Evolutionary conservation across 1,140 invertebrate genomes (phyloP), one percentile per base, ranked within the genome.

Genomic region (Acromyrmex echinatior): DNA sequence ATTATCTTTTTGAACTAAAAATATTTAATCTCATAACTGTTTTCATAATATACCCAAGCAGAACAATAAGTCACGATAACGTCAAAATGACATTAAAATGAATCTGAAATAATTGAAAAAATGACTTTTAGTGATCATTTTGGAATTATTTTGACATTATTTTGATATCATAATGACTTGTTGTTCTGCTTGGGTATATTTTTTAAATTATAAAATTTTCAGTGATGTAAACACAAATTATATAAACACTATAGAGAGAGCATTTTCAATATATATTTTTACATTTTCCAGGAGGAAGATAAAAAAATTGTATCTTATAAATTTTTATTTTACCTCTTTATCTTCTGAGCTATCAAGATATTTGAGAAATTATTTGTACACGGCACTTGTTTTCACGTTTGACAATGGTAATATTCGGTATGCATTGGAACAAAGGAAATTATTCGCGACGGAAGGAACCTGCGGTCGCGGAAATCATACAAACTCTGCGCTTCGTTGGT

Each of bases 371-470:
- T 25, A 56, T 70, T 81, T 35, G 53, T 56, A 56, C 5, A n/a
- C 18, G 18, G 45, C 28, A 66, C 14, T 18, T n/a, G 21, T 21
- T 60, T 73, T 60, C 39, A 21, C 28, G 28, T 39, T 74, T 49
- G 18, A 35, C 51, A 25, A 82, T 31, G 16, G 14, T 74, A 62
- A 31, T 73, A 16, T 73, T 60, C 2, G 25, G 28, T 10, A 21
- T 21, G 45, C n/a, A 73, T 60, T n/a, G 25, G 6, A 49, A 74
- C 68, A 49, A 62, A 51, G 18, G 63, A 76, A 74, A 76, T 84
- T 74, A 84, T 74, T 62, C 31, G 28, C 56, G 39, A 35, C 80
- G 70, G 39, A 62, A 62, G 45, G 68, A 60, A 74, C 5, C 31
- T 28, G 25, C 25, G 14, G 70, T 84, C 25, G 68, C 56, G 56